Conservation (phyloP, 2,113 vertebrate genomes). For the Eulemur macaco region DNA sequence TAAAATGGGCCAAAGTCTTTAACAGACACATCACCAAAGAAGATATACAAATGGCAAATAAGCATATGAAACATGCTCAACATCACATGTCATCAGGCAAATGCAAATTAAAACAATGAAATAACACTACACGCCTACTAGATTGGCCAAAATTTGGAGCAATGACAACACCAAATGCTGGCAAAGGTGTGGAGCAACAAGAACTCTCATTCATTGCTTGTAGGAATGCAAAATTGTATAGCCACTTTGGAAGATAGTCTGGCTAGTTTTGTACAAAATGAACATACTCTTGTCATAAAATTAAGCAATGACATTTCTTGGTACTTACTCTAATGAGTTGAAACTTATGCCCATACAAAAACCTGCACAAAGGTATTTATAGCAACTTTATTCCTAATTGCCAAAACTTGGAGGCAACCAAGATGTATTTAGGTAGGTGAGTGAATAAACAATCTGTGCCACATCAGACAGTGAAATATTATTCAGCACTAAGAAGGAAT, state of each 20-base stretch:
- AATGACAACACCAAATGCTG: not conserved
- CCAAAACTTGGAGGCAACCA: not conserved
- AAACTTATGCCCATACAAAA: not conserved
- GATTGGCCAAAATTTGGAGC: not conserved
- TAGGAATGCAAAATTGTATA: not conserved
- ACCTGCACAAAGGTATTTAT: not conserved
- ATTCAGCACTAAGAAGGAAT: not conserved
- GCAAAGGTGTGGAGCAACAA: not conserved
- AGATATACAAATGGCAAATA: not conserved
- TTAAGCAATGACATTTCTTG: not conserved
- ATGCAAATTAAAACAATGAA: not conserved
- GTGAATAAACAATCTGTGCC: not conserved
- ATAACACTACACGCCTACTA: not conserved
- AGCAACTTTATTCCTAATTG: not conserved
- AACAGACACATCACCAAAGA: not conserved
- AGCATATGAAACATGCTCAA: not conserved
- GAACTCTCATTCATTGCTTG: not conserved
- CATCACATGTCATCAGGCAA: not conserved
- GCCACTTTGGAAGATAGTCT: not conserved
- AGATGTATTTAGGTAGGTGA: not conserved
- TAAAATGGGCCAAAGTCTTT: not conserved
- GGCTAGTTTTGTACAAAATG: not conserved
- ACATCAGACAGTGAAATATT: not conserved
- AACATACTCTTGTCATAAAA: not conserved
- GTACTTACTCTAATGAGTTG: not conserved